Base-by-base conservation (phyloP, 2,888 invertebrate genomes). In the Netelia virgata region DNA sequence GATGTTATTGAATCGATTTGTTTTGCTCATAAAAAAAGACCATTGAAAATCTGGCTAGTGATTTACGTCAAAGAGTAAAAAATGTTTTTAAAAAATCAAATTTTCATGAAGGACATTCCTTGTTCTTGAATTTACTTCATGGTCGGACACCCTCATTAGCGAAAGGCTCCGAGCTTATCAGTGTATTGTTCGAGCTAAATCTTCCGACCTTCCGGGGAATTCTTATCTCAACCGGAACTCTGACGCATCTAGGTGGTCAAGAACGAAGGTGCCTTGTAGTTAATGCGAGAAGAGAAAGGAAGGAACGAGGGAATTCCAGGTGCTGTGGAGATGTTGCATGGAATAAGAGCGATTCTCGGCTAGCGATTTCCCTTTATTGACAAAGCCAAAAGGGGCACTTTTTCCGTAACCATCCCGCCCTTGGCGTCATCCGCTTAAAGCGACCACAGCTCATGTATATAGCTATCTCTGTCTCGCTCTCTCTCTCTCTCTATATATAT, bases 371-470 rank as follows among this genome's bases (percentile, higher is more conserved):
- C 36, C 53, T 64, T 14, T 28, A 1, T 18, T 47, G 64, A 70
- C 55, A 64, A 66, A 73, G 73, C 80, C 50, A 50, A 78, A 74
- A 70, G 78, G 74, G 63, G 57, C 84, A 78, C 55, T 53, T 61
- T 68, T 50, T 20, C 70, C 55, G n/a, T 16, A 57, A 57, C 9
- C 14, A 53, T 70, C n/a, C 74, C 69, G 63, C 73, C 70, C 70
- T 61, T 53, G 73, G 74, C 74, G 81, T 82, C 74, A 84, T 84
- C 84, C 84, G 81, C 84, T 84, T 84, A 81, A 11, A 23, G 9
- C 41, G 43, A 53, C 63, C 63, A 36, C 53, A 63, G 59, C 69
- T 68, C 43, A 41, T 70, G 53, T 63, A 69, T 47, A 74, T 55
- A 23, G 16, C 53, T 69, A 6, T 53, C 28, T 55, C 23, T 23